phyloP scores from a whole-genome alignment of 2,797 vertebrate genomes.

The Lateolabrax maculatus region DNA sequence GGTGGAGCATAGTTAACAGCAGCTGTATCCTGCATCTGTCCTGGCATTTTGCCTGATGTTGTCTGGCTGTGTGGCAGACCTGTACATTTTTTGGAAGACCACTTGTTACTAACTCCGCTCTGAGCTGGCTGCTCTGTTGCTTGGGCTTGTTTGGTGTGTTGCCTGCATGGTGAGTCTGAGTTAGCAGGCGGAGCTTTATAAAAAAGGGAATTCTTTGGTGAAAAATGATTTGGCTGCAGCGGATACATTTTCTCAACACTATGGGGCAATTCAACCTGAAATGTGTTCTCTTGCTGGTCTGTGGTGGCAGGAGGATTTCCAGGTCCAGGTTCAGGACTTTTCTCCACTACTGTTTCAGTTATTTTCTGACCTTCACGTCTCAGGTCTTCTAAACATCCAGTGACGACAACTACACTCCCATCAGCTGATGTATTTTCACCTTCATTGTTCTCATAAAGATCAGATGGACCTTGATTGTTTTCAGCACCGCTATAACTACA shows the following conservation, averaged over 20 bases:
- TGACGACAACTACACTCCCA: conserved; percentile 56
- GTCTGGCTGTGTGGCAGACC: conserved; percentile 36
- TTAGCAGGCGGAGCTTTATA: not conserved
- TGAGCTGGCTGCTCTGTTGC: not conserved
- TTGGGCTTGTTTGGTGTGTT: not conserved
- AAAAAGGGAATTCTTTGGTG: conserved; percentile 8
- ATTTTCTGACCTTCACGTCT: conserved; percentile 54
- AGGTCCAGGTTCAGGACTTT: not conserved
- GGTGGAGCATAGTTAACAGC: not conserved
- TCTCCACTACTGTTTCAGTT: conserved; percentile 16
- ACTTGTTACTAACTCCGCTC: not conserved
- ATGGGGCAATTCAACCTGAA: not conserved
- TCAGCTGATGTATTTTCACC: conserved; percentile 13
- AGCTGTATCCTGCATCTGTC: not conserved
- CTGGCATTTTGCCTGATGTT: not conserved
- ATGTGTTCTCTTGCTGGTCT: not conserved
- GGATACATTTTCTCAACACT: conserved; percentile 41
- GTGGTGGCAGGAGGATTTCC: conserved; percentile 1
- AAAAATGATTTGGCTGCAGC: conserved; percentile 14
- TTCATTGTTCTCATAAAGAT: conserved; percentile 8
- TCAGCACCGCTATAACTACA: not conserved
- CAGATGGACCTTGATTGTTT: not conserved
- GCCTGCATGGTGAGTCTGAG: not conserved
- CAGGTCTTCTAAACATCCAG: conserved; percentile 66
- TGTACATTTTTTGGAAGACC: conserved; percentile 13